These are phyloP conservation scores for Hydrolagus colliei DNA, from an alignment of 2,797 vertebrate genomes.

Conservation along the genomic window DNA sequence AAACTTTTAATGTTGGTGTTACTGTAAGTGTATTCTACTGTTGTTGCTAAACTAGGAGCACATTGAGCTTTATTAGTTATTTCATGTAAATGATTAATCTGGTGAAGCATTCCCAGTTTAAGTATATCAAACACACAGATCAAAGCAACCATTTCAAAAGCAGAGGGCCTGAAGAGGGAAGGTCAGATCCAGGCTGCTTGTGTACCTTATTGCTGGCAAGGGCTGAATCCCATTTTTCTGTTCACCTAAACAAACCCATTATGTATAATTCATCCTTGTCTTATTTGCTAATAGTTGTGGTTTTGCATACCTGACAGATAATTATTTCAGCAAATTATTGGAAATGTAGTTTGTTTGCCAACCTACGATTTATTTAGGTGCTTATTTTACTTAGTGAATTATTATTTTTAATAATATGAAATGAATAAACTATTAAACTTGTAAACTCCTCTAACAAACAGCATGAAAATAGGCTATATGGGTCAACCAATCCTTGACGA, in stretches of 20 bases:
- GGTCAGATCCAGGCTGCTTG: background rate
- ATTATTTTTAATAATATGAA: no score
- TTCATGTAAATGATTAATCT: background rate
- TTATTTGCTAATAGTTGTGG: background rate
- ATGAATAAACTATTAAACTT: no score
- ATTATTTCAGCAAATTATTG: no score
- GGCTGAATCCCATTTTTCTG: background rate
- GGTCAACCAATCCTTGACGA: no score
- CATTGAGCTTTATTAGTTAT: background rate
- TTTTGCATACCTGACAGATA: no score
- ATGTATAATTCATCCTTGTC: background rate
- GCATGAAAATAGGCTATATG: no score
- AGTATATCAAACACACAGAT: background rate
- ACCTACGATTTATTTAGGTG: no score
- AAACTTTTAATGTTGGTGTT: background rate
- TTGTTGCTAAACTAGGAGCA: background rate
- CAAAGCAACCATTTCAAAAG: conserved; percentile 4
- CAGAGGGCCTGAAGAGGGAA: background rate
- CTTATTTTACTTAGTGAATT: no score
- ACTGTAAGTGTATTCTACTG: background rate
- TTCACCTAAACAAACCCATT: background rate
- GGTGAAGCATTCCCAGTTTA: background rate
- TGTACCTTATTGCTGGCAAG: background rate
- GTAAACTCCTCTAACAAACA: no score
- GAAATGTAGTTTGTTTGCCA: no score